These are phyloP conservation scores for Chlamydotis undulata DNA, from an alignment of 2,113 vertebrate species.

Conservation along the genomic window DNA sequence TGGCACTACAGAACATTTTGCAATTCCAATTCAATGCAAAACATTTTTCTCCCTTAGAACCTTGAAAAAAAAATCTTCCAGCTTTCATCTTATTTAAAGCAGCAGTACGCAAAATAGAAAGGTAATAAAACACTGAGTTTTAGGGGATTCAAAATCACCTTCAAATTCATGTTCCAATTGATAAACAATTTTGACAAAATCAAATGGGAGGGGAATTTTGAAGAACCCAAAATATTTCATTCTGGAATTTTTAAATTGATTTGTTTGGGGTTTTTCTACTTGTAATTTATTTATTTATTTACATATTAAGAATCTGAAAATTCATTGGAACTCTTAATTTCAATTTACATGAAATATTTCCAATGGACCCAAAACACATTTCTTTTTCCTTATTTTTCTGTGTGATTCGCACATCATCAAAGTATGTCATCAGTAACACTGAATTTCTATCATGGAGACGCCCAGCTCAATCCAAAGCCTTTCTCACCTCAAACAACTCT, in stretches of 20 bases:
- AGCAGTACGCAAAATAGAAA: neutral
- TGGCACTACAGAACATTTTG: neutral
- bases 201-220: neutral
- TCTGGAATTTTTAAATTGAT: neutral
- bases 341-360: neutral
- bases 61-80: neutral
- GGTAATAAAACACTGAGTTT: neutral
- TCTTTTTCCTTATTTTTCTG: neutral
- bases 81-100: neutral
- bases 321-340: neutral
- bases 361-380: neutral
- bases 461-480: neutral
- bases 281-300: neutral
- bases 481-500: neutral
- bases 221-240: neutral
- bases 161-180: neutral
- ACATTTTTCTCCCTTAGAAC: neutral
- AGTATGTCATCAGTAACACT: neutral
- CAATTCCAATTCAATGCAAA: neutral
- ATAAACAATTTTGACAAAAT: neutral
- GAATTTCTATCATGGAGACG: fast-evolving
- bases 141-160: neutral
- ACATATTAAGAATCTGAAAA: neutral
- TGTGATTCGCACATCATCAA: neutral
- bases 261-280: neutral